Evolutionary conservation across 2,797 vertebrate species (phyloP).

Genomic region (Scleropages formosus): DNA sequence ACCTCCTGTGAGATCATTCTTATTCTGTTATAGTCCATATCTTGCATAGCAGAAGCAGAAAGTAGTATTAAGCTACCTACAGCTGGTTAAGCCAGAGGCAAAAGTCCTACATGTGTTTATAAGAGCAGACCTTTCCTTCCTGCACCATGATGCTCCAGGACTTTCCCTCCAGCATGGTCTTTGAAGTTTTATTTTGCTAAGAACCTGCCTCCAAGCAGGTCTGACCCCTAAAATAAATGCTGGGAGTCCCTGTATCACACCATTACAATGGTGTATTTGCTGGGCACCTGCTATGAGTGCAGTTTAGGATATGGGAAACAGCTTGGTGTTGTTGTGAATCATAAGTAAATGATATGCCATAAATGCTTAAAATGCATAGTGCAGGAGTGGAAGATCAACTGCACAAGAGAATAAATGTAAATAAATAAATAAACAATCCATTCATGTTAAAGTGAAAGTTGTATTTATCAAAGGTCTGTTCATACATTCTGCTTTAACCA

Average conservation of each 20-base stretch:
- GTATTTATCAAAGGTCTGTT: constrained; percentile 12
- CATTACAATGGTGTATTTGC: constrained; percentile 8
- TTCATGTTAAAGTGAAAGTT: constrained; percentile 16
- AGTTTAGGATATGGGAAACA: no score
- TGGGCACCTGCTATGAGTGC: background rate
- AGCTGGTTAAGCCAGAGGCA: background rate
- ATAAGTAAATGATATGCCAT: no score
- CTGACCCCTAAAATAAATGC: constrained; percentile 21
- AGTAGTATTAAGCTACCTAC: background rate
- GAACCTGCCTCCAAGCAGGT: constrained; percentile 1
- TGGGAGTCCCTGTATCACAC: background rate
- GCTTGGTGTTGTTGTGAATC: no score
- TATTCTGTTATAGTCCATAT: background rate
- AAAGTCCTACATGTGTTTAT: background rate
- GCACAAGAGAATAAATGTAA: constrained; percentile 2
- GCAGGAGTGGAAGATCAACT: background rate
- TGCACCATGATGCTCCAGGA: background rate
- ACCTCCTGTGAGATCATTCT: background rate
- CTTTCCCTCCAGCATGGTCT: constrained; percentile 3
- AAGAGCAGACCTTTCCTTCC: constrained; percentile 1
- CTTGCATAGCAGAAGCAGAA: background rate
- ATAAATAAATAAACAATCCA: constrained; percentile 11
- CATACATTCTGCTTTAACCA: constrained; percentile 15
- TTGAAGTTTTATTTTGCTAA: constrained; percentile 30
- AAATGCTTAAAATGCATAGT: background rate